Evolutionary conservation across 1,140 invertebrate genomes (phyloP).

Genomic region (Orius insidiosus): DNA sequence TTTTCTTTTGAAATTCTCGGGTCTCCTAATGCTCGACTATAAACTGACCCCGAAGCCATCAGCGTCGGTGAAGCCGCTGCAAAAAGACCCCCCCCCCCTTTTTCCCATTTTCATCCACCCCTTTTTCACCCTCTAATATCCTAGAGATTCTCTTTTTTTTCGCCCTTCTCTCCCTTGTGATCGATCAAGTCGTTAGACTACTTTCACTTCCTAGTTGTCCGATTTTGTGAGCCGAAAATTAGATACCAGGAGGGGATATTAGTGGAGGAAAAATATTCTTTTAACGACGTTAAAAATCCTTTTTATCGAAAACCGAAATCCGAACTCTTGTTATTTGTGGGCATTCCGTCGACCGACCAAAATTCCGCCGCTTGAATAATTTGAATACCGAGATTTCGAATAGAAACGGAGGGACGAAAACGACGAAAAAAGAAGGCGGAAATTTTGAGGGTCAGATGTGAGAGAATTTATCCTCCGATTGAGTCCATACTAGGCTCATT

Average conservation of each 20-base stretch:
- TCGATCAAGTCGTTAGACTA: neutral
- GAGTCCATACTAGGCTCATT: too few relatives aligned
- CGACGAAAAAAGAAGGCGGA: too few relatives aligned
- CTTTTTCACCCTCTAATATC: neutral
- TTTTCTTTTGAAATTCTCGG: neutral
- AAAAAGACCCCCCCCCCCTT: neutral
- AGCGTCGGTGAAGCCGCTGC: neutral
- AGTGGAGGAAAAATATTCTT: too few relatives aligned
- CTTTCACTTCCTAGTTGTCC: neutral
- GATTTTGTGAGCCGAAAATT: neutral
- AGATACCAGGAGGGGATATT: too few relatives aligned
- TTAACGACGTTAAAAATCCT: neutral
- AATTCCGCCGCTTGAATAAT: too few relatives aligned
- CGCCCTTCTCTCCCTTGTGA: conserved; percentile 1
- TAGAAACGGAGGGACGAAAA: too few relatives aligned
- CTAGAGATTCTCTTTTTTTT: conserved; percentile 3
- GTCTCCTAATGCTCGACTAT: neutral
- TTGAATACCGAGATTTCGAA: too few relatives aligned
- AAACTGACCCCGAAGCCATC: conserved; percentile 1
- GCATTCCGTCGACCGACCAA: too few relatives aligned
- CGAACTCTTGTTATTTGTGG: too few relatives aligned
- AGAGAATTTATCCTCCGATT: too few relatives aligned
- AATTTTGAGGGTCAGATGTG: too few relatives aligned
- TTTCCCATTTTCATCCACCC: neutral
- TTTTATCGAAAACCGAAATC: neutral